Conservation (phyloP, 2,888 invertebrate species). For the Mythimna vitellina region DNA sequence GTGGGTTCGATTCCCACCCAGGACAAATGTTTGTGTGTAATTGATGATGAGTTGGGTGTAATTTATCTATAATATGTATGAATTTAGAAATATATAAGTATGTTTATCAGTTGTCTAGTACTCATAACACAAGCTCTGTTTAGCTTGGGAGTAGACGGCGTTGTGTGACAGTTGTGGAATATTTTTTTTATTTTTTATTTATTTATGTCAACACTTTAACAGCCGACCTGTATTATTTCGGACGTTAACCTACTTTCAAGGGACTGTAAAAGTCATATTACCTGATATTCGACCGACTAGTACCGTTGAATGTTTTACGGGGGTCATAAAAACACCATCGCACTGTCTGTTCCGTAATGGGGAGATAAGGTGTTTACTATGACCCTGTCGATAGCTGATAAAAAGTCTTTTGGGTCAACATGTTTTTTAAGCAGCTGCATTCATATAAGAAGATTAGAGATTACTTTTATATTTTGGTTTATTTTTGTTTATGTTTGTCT, state of each 20-base stretch:
- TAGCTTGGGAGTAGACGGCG: too few relatives aligned
- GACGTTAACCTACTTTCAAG: conserved; percentile 40
- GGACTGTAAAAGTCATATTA: conserved; percentile 49
- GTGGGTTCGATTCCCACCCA: too few relatives aligned
- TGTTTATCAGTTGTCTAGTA: too few relatives aligned
- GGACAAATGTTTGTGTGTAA: too few relatives aligned
- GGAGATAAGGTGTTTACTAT: conserved; percentile 54
- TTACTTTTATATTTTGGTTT: too few relatives aligned
- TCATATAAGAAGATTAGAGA: neutral
- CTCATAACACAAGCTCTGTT: too few relatives aligned
- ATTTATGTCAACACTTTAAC: conserved; percentile 28
- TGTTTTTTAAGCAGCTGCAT: neutral
- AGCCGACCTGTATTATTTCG: conserved; percentile 27
- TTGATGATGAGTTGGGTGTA: too few relatives aligned
- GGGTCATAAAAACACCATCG: conserved; percentile 53
- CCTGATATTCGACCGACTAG: conserved; percentile 51
- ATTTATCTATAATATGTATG: too few relatives aligned
- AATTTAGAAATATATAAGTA: too few relatives aligned
- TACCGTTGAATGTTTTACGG: conserved; percentile 59
- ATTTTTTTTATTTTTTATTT: too few relatives aligned
- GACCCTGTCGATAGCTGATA: conserved; percentile 36
- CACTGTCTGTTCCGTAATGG: conserved; percentile 36
- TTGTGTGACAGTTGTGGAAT: too few relatives aligned
- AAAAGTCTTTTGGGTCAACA: conserved; percentile 13
- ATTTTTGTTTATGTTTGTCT: too few relatives aligned